Conservation (phyloP, 2,888 invertebrate genomes). For the Callyntrura sp. region DNA sequence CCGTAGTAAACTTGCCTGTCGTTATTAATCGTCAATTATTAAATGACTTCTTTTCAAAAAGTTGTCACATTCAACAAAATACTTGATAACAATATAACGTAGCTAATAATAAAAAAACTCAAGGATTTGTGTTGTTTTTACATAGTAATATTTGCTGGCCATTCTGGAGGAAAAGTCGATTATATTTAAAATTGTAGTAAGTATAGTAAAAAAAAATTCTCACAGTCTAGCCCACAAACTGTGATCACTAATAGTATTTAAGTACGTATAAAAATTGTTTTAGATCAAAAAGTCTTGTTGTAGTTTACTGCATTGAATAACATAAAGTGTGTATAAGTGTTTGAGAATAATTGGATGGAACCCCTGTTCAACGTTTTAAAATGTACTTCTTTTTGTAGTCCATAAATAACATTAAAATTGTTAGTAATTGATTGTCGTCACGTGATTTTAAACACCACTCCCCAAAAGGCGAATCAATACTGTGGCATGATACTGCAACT, state of each 20-base stretch:
- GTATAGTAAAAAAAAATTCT: neutral
- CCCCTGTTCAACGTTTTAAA: slow-evolving; percentile 42
- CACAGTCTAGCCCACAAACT: neutral
- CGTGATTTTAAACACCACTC: slow-evolving; percentile 26
- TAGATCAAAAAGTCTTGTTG: slow-evolving; percentile 11
- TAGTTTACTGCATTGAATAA: slow-evolving; percentile 59
- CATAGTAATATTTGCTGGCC: slow-evolving; percentile 56
- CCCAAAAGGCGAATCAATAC: slow-evolving; percentile 49
- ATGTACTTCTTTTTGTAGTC: slow-evolving; percentile 22
- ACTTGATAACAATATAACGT: slow-evolving; percentile 34
- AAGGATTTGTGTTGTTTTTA: slow-evolving; percentile 15
- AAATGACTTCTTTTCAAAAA: slow-evolving; percentile 49
- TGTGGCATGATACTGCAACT: neutral
- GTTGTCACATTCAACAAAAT: slow-evolving; percentile 29
- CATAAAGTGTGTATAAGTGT: slow-evolving; percentile 34
- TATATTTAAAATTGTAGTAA: slow-evolving; percentile 33
- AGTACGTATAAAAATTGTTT: neutral
- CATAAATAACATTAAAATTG: slow-evolving; percentile 8
- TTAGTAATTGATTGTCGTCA: slow-evolving; percentile 18
- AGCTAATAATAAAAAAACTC: slow-evolving; percentile 29
- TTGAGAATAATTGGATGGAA: slow-evolving; percentile 38
- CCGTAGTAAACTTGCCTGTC: neutral
- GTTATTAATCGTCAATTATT: slow-evolving; percentile 14
- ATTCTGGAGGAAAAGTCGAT: slow-evolving; percentile 46
- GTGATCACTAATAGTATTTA: neutral